Evolutionary conservation across 2,113 vertebrate species (phyloP).

Genomic region (Hippocampus guttulatus): DNA sequence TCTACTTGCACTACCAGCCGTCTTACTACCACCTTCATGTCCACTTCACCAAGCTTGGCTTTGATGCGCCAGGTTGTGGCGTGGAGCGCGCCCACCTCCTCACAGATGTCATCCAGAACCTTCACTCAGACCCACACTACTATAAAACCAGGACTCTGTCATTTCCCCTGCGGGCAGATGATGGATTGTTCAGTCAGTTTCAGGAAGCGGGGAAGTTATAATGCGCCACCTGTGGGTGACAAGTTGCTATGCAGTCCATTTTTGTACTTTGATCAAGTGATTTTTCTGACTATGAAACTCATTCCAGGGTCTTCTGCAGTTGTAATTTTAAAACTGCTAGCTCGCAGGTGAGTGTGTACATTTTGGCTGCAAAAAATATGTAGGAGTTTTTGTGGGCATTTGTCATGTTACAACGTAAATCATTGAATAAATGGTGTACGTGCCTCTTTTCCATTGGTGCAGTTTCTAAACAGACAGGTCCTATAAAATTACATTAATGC

Average conservation of each 20-base stretch:
- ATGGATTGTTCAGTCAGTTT: constrained; percentile 76
- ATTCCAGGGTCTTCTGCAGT: neutral
- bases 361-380: neutral
- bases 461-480: neutral
- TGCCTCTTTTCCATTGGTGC: neutral
- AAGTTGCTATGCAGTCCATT: neutral
- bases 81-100: constrained; percentile 91
- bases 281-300: neutral
- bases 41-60: constrained; percentile 86
- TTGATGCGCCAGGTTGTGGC: constrained; percentile 77
- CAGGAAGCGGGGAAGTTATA: constrained; percentile 71
- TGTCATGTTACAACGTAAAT: neutral
- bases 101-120: constrained; percentile 83
- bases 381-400: neutral
- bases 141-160: constrained; percentile 78
- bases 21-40: constrained; percentile 95
- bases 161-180: constrained; percentile 78
- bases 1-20: constrained; percentile 93
- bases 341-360: neutral
- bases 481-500: neutral
- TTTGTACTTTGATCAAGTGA: neutral
- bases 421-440: neutral
- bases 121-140: constrained; percentile 68
- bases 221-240: neutral
- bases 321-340: neutral